Conservation (phyloP, 2,888 invertebrate species). For the Mesoligia furuncula region DNA sequence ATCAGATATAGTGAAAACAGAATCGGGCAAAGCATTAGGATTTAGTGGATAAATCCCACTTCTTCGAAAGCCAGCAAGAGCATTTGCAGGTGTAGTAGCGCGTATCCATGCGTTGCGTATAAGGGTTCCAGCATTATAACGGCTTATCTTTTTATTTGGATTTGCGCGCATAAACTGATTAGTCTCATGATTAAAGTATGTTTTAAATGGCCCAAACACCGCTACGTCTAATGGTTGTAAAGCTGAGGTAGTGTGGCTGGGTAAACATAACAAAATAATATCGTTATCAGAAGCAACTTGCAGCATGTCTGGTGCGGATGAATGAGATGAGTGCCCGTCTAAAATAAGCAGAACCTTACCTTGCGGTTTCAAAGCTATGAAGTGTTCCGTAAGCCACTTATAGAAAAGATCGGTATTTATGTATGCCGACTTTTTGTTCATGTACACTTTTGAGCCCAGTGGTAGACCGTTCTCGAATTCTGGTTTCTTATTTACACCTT, state of each 20-base stretch:
- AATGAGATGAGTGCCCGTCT: conserved; percentile 14
- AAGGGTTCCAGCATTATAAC: background rate
- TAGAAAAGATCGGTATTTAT: conserved; percentile 2
- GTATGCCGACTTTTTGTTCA: conserved; percentile 4
- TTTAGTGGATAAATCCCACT: background rate
- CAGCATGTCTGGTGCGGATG: conserved; percentile 5
- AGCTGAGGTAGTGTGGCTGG: conserved; percentile 3
- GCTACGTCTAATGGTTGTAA: background rate
- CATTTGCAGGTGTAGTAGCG: background rate
- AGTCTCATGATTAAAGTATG: background rate
- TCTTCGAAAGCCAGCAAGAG: background rate
- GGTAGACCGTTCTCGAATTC: background rate
- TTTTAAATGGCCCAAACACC: background rate
- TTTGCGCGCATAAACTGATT: background rate
- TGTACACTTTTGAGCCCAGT: background rate
- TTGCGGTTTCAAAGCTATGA: conserved; percentile 7
- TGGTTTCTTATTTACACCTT: background rate
- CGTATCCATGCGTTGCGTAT: conserved; percentile 3
- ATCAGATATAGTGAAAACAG: background rate
- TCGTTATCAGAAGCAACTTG: conserved; percentile 8
- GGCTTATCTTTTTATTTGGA: conserved; percentile 5
- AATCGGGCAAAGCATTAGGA: background rate
- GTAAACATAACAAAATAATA: conserved; percentile 1
- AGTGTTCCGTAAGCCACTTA: conserved; percentile 4
- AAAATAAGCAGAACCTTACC: conserved; percentile 20